These are phyloP conservation scores for Ianthella basta DNA, from an alignment of 37 sponge, comb jelly and placozoan genomes.

Conservation along the genomic window DNA sequence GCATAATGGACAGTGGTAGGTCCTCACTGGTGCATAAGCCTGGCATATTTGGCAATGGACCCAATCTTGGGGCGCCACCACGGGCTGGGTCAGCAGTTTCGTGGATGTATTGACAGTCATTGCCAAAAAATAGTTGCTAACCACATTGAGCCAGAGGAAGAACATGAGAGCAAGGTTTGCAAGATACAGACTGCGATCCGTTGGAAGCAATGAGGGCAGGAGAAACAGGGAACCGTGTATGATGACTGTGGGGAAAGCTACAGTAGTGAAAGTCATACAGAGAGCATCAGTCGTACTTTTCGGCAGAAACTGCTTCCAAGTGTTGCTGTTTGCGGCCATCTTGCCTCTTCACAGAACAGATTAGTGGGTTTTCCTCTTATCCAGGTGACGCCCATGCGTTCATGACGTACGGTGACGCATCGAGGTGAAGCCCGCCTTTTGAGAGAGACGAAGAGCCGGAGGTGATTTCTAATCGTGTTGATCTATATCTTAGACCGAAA, in stretches of 20 bases:
- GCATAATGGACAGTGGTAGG: conserved; percentile 80
- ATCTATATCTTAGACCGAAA: no score
- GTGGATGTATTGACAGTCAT: conserved; percentile 59
- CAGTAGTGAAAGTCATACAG: conserved; percentile 64
- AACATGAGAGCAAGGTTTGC: conserved; percentile 37
- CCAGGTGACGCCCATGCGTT: neutral
- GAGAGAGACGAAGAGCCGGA: no score
- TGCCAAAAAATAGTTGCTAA: conserved; percentile 36
- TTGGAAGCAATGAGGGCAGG: conserved; percentile 53
- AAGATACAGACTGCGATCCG: conserved; percentile 22
- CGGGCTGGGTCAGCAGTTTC: conserved; percentile 45
- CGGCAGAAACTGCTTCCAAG: conserved; percentile 29
- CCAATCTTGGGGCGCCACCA: conserved; percentile 66
- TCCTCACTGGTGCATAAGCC: conserved; percentile 64
- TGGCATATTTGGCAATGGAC: conserved; percentile 75
- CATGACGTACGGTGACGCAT: neutral
- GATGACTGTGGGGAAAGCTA: conserved; percentile 59
- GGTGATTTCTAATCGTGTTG: no score
- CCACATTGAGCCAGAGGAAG: conserved; percentile 46
- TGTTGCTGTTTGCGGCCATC: neutral
- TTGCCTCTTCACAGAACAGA: neutral
- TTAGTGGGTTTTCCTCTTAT: neutral
- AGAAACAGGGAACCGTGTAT: conserved; percentile 63
- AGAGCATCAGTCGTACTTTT: conserved; percentile 39
- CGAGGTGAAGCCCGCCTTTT: no score